Conservation (phyloP, 2,888 invertebrate species). For the Automeris io region DNA sequence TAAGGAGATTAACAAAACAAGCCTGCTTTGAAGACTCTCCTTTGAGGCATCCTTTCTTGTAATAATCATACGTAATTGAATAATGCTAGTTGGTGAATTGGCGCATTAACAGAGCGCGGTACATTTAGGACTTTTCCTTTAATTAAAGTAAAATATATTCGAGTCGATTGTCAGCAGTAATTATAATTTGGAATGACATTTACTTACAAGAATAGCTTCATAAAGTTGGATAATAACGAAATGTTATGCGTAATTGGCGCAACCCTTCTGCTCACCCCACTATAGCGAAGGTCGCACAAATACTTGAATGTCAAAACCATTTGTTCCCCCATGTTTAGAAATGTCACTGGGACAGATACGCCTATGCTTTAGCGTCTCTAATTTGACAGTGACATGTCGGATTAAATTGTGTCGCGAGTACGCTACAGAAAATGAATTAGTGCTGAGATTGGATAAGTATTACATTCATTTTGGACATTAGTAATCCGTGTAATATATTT, state of each 20-base stretch:
- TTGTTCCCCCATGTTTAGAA: constrained; percentile 69
- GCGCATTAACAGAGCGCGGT: no score
- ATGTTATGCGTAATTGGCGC: constrained; percentile 44
- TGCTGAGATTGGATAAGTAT: constrained; percentile 41
- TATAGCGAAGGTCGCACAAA: constrained; percentile 61
- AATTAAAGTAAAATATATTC: constrained; percentile 5
- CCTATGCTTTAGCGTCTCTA: constrained; percentile 68
- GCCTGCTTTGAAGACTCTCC: no score
- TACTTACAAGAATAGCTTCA: constrained; percentile 32
- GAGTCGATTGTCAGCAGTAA: constrained; percentile 19
- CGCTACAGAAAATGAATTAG: constrained; percentile 51
- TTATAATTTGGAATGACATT: constrained; percentile 39
- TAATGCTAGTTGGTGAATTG: no score
- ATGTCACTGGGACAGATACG: constrained; percentile 68
- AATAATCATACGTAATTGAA: no score
- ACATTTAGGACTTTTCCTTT: no score
- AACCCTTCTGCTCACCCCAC: constrained; percentile 51
- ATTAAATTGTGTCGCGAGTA: constrained; percentile 65
- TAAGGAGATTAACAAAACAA: constrained; percentile 6
- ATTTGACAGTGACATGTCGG: constrained; percentile 71
- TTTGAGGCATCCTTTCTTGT: no score
- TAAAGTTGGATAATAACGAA: constrained; percentile 31
- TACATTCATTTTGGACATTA: constrained; percentile 30
- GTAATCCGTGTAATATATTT: constrained; percentile 22
- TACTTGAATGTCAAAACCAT: constrained; percentile 70